Conservation (phyloP, 2,888 invertebrate genomes). For the Nomada ruficornis region DNA sequence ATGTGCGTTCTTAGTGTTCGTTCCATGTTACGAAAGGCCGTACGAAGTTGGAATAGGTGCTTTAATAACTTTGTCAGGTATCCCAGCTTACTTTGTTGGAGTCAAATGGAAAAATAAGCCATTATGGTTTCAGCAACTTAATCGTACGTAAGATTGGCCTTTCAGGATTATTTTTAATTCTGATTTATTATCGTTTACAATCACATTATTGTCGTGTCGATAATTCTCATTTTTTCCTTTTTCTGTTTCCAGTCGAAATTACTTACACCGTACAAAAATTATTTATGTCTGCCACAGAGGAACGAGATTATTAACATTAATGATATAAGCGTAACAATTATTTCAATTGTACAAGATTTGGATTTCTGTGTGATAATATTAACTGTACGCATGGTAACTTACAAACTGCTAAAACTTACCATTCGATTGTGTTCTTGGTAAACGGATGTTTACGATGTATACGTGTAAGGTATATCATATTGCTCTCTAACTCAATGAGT, state of each 20-base stretch:
- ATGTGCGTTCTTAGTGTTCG: constrained; percentile 91
- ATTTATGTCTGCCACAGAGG: constrained; percentile 92
- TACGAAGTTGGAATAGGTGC: constrained; percentile 92
- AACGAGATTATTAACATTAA: constrained; percentile 81
- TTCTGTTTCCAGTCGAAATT: constrained; percentile 85
- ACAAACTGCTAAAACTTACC: constrained; percentile 10
- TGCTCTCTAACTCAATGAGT: constrained; percentile 25
- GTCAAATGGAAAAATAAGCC: constrained; percentile 90
- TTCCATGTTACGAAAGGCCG: constrained; percentile 92
- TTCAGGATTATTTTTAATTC: not conserved
- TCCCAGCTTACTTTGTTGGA: constrained; percentile 92
- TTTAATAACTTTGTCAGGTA: constrained; percentile 91
- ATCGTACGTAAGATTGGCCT: constrained; percentile 85
- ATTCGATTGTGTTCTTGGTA: constrained; percentile 42
- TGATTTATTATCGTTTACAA: not conserved
- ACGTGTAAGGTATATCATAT: constrained; percentile 21
- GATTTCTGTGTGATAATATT: not conserved
- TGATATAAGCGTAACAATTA: constrained; percentile 50
- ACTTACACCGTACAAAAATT: constrained; percentile 89
- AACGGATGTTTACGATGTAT: constrained; percentile 17
- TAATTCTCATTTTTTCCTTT: constrained; percentile 26
- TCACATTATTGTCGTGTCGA: not conserved
- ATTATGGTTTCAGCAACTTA: constrained; percentile 85
- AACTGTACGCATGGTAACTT: constrained; percentile 8
- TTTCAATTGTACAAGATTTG: constrained; percentile 39